Percentiles rank a stretch among this genome's conserved stretches.
Conservation (phyloP, 2,113 vertebrate genomes). For the Anarhynchus alexandrinus region DNA sequence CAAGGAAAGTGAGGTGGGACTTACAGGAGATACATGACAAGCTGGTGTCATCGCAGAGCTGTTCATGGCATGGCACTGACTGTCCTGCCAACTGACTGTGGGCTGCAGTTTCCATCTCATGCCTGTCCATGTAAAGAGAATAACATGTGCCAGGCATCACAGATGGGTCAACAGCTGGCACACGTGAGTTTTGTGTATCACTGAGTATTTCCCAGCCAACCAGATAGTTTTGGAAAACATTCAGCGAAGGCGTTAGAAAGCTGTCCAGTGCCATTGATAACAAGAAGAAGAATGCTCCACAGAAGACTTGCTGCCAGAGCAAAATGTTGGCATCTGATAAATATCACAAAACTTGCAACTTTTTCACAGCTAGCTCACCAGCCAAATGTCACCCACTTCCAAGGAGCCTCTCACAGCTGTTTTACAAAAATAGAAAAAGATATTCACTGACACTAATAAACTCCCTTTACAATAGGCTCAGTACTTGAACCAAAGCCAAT, state of each 20-base stretch:
- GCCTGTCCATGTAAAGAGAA: background rate
- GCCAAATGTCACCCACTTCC: background rate
- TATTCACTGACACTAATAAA: background rate
- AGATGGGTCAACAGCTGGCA: conserved; percentile 31
- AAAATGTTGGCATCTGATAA: background rate
- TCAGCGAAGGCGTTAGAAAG: conserved; percentile 13
- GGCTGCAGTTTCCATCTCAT: background rate
- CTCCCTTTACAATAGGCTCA: background rate
- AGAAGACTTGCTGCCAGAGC: background rate
- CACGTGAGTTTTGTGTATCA: background rate
- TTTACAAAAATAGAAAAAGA: background rate
- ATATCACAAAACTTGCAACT: background rate
- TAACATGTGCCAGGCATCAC: background rate
- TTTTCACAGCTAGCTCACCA: background rate
- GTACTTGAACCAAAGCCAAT: background rate
- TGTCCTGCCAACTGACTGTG: background rate
- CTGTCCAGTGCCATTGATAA: conserved; percentile 8
- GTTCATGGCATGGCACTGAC: background rate
- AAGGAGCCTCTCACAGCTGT: background rate
- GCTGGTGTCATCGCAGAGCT: background rate
- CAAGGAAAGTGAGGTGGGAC: background rate
- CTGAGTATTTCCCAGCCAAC: background rate
- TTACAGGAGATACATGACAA: fast-evolving
- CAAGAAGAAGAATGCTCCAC: background rate
- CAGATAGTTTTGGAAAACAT: background rate